Conservation (phyloP, 2,888 invertebrate genomes). For the Dasypolia templi region DNA sequence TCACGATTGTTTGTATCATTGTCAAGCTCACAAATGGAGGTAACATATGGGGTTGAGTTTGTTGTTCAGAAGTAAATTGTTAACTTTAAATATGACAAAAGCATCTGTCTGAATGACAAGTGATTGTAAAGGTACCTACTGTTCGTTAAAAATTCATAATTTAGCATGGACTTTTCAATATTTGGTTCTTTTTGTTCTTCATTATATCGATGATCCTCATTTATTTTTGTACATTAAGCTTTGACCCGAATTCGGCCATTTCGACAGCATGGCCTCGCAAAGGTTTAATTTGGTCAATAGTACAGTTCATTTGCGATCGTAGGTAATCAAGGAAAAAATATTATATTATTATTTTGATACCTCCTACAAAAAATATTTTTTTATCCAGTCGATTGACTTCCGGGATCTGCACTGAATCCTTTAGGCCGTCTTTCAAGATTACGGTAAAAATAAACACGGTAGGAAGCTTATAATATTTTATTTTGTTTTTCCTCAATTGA, state of each 20-base stretch:
- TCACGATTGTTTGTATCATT: not conserved
- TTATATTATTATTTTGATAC: not conserved
- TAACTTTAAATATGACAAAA: not conserved
- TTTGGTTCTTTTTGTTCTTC: not conserved
- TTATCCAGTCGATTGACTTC: not conserved
- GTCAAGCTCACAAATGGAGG: not conserved
- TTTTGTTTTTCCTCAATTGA: constrained; percentile 52
- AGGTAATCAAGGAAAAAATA: not conserved
- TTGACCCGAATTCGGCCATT: not conserved
- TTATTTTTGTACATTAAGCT: not conserved
- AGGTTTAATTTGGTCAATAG: not conserved
- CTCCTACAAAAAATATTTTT: not conserved
- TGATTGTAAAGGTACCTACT: not conserved
- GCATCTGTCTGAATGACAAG: not conserved
- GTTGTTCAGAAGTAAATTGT: not conserved
- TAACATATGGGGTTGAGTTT: not conserved
- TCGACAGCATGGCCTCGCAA: not conserved
- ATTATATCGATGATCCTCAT: not conserved
- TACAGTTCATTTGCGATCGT: not conserved
- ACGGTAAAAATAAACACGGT: constrained; percentile 21
- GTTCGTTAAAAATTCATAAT: too few species aligned
- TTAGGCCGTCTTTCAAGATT: not conserved
- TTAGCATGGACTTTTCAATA: too few species aligned
- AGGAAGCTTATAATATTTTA: constrained; percentile 6
- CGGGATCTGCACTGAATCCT: too few species aligned